A percentile compares a stretch with the other conserved stretches of the same genome.
Evolutionary conservation across 2,797 vertebrate species (phyloP).

Genomic region (Macrochelys suwanniensis): DNA sequence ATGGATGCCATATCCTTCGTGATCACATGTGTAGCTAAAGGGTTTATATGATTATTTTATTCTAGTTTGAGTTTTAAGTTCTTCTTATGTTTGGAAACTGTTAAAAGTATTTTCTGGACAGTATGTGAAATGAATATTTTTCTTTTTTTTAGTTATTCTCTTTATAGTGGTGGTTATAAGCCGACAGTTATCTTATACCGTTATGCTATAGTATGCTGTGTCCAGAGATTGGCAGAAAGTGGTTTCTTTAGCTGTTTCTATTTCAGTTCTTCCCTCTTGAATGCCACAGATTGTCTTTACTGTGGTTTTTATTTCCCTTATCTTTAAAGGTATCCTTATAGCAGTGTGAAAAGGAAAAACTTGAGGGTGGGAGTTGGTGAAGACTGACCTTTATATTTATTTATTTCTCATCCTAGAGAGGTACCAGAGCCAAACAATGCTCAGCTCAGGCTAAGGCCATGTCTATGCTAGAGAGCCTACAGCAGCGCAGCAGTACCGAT

Average conservation of each 20-base stretch:
- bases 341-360: not conserved
- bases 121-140: not conserved
- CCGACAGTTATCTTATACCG: not conserved
- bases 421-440: not conserved
- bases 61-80: not conserved
- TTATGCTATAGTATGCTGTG: not conserved
- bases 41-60: not conserved
- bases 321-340: not conserved
- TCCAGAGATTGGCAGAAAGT: not conserved
- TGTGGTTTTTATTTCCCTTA: not conserved
- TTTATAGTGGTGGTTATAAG: not conserved
- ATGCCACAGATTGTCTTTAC: not conserved
- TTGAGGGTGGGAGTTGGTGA: not conserved
- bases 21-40: not conserved
- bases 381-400: not conserved
- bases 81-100: not conserved
- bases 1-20: not conserved
- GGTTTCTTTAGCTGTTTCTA: not conserved
- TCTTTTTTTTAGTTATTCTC: not conserved
- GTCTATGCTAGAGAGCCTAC: too few species aligned
- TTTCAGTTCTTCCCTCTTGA: not conserved
- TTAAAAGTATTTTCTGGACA: accelerated
- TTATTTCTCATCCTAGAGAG: not conserved
- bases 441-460: not conserved
- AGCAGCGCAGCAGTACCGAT: too few species aligned